Conservation (phyloP, 1,140 invertebrate genomes). For the Drosophila melanica region DNA sequence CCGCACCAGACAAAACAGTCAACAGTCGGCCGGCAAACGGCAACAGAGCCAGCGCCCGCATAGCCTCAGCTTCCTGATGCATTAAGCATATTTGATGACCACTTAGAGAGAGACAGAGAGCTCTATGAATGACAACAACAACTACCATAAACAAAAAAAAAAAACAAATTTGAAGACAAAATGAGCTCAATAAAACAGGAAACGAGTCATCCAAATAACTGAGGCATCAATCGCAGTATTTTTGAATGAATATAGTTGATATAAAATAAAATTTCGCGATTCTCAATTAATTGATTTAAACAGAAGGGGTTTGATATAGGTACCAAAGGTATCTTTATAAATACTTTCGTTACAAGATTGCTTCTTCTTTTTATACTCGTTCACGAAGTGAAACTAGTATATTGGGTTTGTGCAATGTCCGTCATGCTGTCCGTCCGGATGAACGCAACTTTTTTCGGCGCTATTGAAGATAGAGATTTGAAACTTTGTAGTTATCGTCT, state of each 20-base stretch:
- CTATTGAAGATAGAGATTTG: too few species aligned
- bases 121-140: slow-evolving; percentile 21
- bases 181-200: slow-evolving; percentile 62
- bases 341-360: too few species aligned
- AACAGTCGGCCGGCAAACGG: not conserved
- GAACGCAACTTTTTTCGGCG: too few species aligned
- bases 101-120: slow-evolving; percentile 49
- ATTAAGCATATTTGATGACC: slow-evolving; percentile 82
- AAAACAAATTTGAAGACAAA: slow-evolving; percentile 25
- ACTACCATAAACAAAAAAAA: slow-evolving; percentile 20
- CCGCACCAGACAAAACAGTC: slow-evolving; percentile 7
- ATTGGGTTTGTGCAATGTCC: too few species aligned
- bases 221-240: slow-evolving; percentile 23
- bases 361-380: too few species aligned
- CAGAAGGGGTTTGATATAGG: too few species aligned
- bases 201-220: slow-evolving; percentile 7
- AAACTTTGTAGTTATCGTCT: too few species aligned
- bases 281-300: too few species aligned
- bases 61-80: slow-evolving; percentile 73
- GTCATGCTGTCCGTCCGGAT: too few species aligned
- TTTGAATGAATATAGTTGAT: not conserved
- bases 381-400: too few species aligned
- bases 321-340: too few species aligned
- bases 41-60: slow-evolving; percentile 56
- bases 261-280: too few species aligned